Conservation (phyloP, 2,888 invertebrate species). For the Vesta saturnalis region DNA sequence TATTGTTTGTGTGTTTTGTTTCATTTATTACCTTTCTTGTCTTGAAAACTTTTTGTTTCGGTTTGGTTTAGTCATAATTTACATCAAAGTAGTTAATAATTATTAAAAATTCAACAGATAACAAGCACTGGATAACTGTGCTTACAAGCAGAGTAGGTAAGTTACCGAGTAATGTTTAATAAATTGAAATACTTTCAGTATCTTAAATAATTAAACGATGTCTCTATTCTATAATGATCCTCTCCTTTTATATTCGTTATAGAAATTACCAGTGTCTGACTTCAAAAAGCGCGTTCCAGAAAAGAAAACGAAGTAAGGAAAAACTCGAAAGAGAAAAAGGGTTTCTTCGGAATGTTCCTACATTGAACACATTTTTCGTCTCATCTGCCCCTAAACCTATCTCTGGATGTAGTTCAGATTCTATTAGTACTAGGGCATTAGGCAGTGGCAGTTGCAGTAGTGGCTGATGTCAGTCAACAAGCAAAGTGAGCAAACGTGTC, state of each 20-base stretch:
- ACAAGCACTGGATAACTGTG: too few species aligned
- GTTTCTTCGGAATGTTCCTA: neutral
- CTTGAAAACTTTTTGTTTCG: neutral
- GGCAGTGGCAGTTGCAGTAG: neutral
- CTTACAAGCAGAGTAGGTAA: too few species aligned
- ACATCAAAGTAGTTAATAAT: too few species aligned
- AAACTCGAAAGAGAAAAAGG: neutral
- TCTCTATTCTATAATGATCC: neutral
- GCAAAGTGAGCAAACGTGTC: neutral
- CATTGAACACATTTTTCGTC: neutral
- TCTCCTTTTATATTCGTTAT: neutral
- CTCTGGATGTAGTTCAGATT: neutral
- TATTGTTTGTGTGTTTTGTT: too few species aligned
- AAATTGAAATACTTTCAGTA: neutral
- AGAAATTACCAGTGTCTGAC: neutral
- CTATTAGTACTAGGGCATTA: neutral
- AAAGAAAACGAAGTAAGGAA: neutral
- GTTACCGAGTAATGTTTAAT: neutral
- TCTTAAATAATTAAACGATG: neutral
- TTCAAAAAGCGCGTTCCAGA: neutral
- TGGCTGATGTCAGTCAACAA: neutral
- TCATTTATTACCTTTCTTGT: too few species aligned
- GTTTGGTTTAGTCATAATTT: too few species aligned
- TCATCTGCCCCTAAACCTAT: neutral
- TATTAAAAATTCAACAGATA: too few species aligned